A percentile compares a stretch with the other conserved stretches of the same genome.
Evolutionary conservation across 2,797 vertebrate species (phyloP).

Genomic region (Alcedo atthis): DNA sequence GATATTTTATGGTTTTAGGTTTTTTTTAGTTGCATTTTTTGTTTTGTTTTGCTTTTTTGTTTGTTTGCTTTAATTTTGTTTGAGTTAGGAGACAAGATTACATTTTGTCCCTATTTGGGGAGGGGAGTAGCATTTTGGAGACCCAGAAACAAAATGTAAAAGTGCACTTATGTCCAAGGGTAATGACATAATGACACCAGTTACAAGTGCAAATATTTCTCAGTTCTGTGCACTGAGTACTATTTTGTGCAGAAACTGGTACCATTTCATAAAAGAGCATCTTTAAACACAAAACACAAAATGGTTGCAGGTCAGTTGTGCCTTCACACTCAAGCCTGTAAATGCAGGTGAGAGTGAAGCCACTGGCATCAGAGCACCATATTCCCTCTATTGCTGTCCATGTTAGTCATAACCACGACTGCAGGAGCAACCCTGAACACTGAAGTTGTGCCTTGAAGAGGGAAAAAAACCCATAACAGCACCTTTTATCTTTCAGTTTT

Average conservation of each 20-base stretch:
- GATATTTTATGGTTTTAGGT: neutral
- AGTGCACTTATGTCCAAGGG: neutral
- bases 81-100: neutral
- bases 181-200: neutral
- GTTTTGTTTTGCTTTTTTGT: neutral
- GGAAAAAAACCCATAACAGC: neutral
- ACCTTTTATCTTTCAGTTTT: neutral
- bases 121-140: neutral
- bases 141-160: neutral
- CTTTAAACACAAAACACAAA: neutral
- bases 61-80: neutral
- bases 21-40: too few relatives aligned
- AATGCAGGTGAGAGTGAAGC: constrained; percentile 6
- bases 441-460: neutral
- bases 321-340: neutral
- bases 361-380: neutral
- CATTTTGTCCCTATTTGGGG: neutral
- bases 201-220: neutral
- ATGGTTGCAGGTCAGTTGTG: neutral
- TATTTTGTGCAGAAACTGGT: neutral
- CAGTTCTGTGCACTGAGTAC: neutral
- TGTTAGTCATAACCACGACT: neutral
- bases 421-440: neutral
- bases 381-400: neutral
- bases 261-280: neutral